Base-by-base conservation (phyloP, 2,797 vertebrate species). In the Lepus oiostolus region DNA sequence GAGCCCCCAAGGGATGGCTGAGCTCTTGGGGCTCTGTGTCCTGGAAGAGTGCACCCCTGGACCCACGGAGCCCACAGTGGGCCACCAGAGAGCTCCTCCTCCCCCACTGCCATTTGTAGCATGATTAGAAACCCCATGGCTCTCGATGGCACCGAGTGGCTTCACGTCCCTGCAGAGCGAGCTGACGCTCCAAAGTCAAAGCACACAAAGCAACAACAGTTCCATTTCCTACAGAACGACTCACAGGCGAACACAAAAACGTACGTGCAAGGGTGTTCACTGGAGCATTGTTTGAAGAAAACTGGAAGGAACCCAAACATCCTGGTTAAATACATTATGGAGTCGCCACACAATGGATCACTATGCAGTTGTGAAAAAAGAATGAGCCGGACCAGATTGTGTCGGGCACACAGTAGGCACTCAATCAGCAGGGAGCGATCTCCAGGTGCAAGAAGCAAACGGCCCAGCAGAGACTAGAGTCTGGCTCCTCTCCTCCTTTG, bases 301-400 rank as follows among this genome's bases (percentile, higher is more conserved):
- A 95, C 74, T 95, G 95, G 93, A 91, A 77, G 92, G n/a, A 86
- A 75, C 62, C 63, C 96, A 90, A 90, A 58, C 9, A 28, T 79
- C 70, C 85, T 24, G 21, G 67, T 71, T 79, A 75, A 68, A 85
- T 67, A 62, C 87, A 86, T 84, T 14, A 91, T 0, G 10, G 84
- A 32, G 76, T 35, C 4, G 0, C 84, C 72, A 38, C 19, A 95
- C 94, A 91, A 95, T n/a, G 77, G 91, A 89, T 76, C 68, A 30
- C 93, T 94, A 58, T 90, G 65, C 60, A 88, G 87, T 75, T 87
- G 47, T 28, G 80, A 62, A 58, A 74, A 74, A 74, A 83, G 54
- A 83, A 38, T 0, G 14, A n/a, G 22, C 28, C 16, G 6, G 87
- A 24, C 38, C 72, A 26, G 24, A 65, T 2, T 14, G 81, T 82